Evolutionary conservation across 2,797 vertebrate genomes (phyloP).

Genomic region (Odontamblyopus lacepedii): DNA sequence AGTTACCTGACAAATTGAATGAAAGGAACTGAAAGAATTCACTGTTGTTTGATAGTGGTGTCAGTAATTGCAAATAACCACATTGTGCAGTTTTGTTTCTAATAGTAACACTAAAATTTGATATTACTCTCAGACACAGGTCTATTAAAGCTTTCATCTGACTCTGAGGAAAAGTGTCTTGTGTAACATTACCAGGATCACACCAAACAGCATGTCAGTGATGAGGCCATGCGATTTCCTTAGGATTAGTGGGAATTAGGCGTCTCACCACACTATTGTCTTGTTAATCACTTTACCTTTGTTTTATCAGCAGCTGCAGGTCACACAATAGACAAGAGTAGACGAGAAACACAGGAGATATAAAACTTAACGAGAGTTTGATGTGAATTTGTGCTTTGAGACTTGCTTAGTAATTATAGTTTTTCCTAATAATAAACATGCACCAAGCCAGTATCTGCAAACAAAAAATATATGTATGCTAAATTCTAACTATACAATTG

Average conservation of each 20-base stretch:
- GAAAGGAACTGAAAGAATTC: not conserved
- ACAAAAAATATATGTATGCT: not conserved
- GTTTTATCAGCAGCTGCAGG: conserved; percentile 27
- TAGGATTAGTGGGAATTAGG: conserved; percentile 68
- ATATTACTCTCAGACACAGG: too few species aligned
- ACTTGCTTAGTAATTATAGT: not conserved
- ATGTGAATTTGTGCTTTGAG: not conserved
- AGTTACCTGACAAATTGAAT: not conserved
- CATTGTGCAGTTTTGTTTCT: not conserved
- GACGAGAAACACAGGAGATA: not conserved
- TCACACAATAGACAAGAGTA: conserved; percentile 13
- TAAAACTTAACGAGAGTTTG: not conserved
- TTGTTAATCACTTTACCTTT: conserved; percentile 60
- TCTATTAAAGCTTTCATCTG: not conserved
- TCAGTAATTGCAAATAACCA: not conserved
- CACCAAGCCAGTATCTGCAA: not conserved
- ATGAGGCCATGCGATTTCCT: conserved; percentile 59
- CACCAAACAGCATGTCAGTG: conserved; percentile 8
- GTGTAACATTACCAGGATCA: conserved; percentile 16
- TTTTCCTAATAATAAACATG: too few species aligned
- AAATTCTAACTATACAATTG: not conserved
- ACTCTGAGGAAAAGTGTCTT: not conserved
- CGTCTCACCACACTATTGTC: conserved; percentile 53
- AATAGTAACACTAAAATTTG: not conserved
- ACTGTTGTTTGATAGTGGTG: not conserved